Conservation (phyloP, 2,888 invertebrate species). For the Pseudanteris insignis region DNA sequence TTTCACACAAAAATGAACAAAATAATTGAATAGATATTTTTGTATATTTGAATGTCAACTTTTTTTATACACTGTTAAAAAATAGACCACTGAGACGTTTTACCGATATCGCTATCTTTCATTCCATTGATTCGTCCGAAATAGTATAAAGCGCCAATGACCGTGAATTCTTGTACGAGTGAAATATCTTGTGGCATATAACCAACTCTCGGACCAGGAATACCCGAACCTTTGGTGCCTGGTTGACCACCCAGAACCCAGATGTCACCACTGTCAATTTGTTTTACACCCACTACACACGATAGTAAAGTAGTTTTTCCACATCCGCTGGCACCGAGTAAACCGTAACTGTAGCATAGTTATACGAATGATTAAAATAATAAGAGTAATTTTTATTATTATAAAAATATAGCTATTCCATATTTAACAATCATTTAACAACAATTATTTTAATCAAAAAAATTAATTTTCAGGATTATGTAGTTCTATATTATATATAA, state of each 20-base stretch:
- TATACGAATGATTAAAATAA: no score
- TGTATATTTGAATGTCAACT: no score
- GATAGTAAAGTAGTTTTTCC: constrained; percentile 89
- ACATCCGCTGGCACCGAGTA: constrained; percentile 91
- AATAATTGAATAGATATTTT: no score
- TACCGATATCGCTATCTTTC: constrained; percentile 70
- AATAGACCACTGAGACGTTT: no score
- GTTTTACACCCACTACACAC: constrained; percentile 83
- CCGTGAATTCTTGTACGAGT: constrained; percentile 80
- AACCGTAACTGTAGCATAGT: constrained; percentile 74
- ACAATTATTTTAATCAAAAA: no score
- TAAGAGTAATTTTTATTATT: no score
- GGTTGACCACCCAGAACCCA: constrained; percentile 82
- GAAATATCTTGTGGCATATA: constrained; percentile 94
- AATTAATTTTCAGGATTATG: no score
- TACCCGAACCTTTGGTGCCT: constrained; percentile 72
- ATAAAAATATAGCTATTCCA: no score
- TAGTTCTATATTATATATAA: no score
- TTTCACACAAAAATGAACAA: no score
- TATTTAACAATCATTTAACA: no score
- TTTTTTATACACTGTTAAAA: no score
- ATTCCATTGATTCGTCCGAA: constrained; percentile 89
- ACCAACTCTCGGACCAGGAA: constrained; percentile 79
- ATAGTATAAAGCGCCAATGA: constrained; percentile 84
- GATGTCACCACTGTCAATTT: constrained; percentile 78